Evolutionary conservation across 2,888 invertebrate species (phyloP), one percentile per base, ranked within the genome.

Genomic region (Ectemnius continuus): DNA sequence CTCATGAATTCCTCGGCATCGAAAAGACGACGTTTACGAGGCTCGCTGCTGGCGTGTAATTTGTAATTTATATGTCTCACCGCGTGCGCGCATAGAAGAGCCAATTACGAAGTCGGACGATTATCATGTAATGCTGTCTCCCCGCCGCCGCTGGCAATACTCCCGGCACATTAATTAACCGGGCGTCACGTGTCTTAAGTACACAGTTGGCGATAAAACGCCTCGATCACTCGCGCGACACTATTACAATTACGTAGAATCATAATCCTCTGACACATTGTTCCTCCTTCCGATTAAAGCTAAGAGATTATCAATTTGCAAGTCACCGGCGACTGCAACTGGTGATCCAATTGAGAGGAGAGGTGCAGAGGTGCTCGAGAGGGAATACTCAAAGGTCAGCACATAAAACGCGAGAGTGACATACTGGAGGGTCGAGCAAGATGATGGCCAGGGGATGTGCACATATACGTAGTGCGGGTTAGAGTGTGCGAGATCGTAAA

Each of bases 401-500:
- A 14, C 16, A 52, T 52, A 52, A 52, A 52, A 52, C 13, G 52
- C 52, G 52, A 52, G 52, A 52, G 52, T 52, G n/a, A 36, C 36
- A 36, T 16, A 16, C 16, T 52, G 16, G 52, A 52, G 52, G 52
- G 52, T 52, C n/a, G 62, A 23, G 63, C 13, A 23, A 58, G 56
- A 52, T 14, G 14, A 52, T 1, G 4, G 52, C 5, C 13, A 5
- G 52, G 16, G n/a, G 4, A 4, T 14, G 36, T 46, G 45, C 36
- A 56, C 66, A 48, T 68, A 67, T 64, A 83, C 81, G 83, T 85
- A 85, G 84, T 80, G 82, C 79, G 65, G 80, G 84, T 84, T 85
- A 84, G 86, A 87, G 85, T 86, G 82, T 76, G 76, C 81, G 87
- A 36, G 36, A 85, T 90, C 91, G 88, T 91, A 91, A 91, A 90